Conservation (phyloP, 2,888 invertebrate species). For the Cerceris ruficornis region DNA sequence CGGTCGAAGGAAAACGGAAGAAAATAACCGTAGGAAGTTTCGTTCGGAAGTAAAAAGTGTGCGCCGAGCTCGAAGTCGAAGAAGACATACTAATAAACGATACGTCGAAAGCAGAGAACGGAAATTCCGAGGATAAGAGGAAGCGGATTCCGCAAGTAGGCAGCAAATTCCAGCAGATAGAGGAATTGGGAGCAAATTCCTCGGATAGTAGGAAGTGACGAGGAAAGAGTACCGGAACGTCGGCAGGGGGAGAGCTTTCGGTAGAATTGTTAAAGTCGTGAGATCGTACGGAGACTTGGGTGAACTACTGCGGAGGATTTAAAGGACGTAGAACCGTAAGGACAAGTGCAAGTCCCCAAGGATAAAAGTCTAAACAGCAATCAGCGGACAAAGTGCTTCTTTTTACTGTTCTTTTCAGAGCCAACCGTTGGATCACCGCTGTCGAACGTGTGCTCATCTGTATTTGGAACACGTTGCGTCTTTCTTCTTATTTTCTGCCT, state of each 20-base stretch:
- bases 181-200: conserved; percentile 1
- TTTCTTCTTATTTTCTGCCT: background rate
- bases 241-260: too few species aligned
- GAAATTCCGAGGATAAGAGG: conserved; percentile 2
- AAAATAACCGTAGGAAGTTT: background rate
- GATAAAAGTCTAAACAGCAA: conserved; percentile 3
- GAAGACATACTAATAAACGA: background rate
- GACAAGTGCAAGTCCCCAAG: background rate
- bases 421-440: background rate
- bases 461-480: background rate
- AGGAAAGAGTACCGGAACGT: background rate
- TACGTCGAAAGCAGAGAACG: background rate
- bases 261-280: background rate
- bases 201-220: background rate
- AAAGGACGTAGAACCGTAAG: background rate
- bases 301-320: background rate
- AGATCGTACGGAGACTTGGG: background rate
- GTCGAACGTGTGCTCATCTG: background rate
- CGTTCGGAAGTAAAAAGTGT: background rate
- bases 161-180: conserved; percentile 1
- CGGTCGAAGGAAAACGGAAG: too few species aligned
- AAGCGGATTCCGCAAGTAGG: conserved; percentile 10
- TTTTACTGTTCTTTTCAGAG: background rate
- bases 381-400: background rate
- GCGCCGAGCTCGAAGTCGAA: background rate